Base-by-base conservation (phyloP, 2,888 invertebrate species). In the Agriopis aurantiaria region DNA sequence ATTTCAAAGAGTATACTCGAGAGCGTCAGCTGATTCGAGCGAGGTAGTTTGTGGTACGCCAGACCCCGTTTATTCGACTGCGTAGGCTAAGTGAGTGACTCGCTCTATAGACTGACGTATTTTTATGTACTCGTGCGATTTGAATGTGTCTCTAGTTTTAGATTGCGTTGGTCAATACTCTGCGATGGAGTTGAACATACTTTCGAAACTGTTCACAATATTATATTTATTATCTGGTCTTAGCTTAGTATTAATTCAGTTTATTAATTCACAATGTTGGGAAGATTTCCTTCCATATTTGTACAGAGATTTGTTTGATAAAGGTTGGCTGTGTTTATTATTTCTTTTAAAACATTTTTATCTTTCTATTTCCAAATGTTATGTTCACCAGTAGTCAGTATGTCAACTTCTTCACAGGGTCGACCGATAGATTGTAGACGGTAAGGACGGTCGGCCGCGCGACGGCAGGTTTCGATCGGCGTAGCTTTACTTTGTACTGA, bases 61-160 rank as follows among this genome's bases (percentile, higher is more conserved):
- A 82, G 82, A 80, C 78, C 82, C 82, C 83, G 82, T 82, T 81
- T 82, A 82, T 80, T 88, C 87, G 91, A 90, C 91, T 91, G 91
- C 85, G 85, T 90, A 91, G 91, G 89, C 87, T 92, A 91, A 88
- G 66, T 71, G 90, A 89, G 89, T 86, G 88, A 85, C 85, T 85
- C 85, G 89, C 88, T 91, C 88, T 87, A 91, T 90, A 92, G 92
- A 93, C 92, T 92, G 92, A 92, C 91, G 68, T 76, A 90, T 89
- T 89, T 88, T 89, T 91, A 91, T 90, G 88, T 91, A 89, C 88
- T 91, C 88, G 89, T 91, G 89, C 90, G 90, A 88, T 88, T 89
- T 88, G 89, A 89, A 90, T 90, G 91, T 88, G 86, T 89, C 85
- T 88, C 82, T 88, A 89, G 88, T 79, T 85, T 85, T 83, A 88